Base-by-base conservation (phyloP, 2,797 vertebrate species). In the Halcyon smyrnensis region DNA sequence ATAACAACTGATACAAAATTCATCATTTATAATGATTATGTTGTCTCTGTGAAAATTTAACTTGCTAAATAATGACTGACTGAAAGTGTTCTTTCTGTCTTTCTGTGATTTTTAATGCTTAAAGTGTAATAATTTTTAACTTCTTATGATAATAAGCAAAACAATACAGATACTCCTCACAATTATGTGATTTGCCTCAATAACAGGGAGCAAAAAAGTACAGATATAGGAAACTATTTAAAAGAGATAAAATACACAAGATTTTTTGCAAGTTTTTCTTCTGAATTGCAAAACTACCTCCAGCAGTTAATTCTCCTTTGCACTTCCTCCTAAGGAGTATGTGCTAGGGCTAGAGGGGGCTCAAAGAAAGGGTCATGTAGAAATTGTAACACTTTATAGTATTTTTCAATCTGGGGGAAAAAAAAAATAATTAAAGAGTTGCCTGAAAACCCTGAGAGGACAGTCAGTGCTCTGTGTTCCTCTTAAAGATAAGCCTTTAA, bases 21-120 rank as follows among this genome's bases (percentile, higher is more conserved):
- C 21, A 62, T 75, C 2, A 25, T 75, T 95, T 86, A 45, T 54
- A 28, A 3, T 59, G n/a, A 78, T 83, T 89, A 60, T 30, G 51
- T 43, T 71, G 7, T 67, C n/a, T 71, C 64, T 23, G 19, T 37
- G 25, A n/a, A 67, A 90, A 78, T 53, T 1, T 46, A 74, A 5
- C 25, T 64, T 65, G 27, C 34, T 63, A 81, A 88, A 82, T 62
- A 91, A 91, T n/a, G 32, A 89, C 32, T 45, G 43, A 20, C 32
- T 74, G 25, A 32, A 69, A 70, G 9, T 9, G 32, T 37, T 73
- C 53, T 46, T 77, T 51, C 43, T 73, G n/a, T 28, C 12, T 87
- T 39, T 45, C 39, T 81, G 32, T 79, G 17, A 54, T 88, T 68
- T 76, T 63, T 75, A 69, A 88, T 70, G 30, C 48, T 90, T 86